Base-by-base conservation (phyloP, 2,888 invertebrate species). In the Drosophila setosimentum region DNA sequence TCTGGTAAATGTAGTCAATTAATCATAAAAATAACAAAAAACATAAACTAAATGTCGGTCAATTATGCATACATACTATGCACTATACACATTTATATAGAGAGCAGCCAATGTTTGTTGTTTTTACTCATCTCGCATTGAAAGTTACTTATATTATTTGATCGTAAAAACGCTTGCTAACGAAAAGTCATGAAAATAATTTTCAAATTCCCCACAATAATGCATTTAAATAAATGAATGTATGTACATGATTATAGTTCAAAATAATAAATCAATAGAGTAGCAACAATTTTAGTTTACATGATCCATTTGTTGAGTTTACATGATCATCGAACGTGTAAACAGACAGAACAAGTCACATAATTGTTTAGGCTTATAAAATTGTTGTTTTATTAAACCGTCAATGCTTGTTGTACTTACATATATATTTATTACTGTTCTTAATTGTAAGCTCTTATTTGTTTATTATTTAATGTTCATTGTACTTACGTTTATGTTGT, bases 1-100 rank as follows among this genome's bases (percentile, higher is more conserved):
- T 87, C 83, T 80, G 79, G 87, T 76, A 89, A 84, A 78, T 72
- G 82, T 87, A 87, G 87, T 87, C 89, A 87, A 87, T 87, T 87
- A 87, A 78, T 66, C 72, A 76, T 74, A 78, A 86, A 78, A 53
- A 68, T 71, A 65, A 71, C 49, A 69, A 50, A 65, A 62, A 68
- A 71, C 49, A 69, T 50, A 65, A 64, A 67, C 48, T 73, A 74
- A 78, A 75, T 80, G 76, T 76, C 64, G 69, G 87, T 87, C 90
- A 87, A 87, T 89, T 82, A 84, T 68, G 68, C 72, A 70, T 70
- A 68, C 62, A 68, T 62, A 62, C 35, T 60, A 48, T 66, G 33
- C 62, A 62, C 21, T 51, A 58, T 54, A 29, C 50, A 49, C 66
- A 77, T 71, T 72, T 83, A 67, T 57, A 62, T 68, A 42, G 24